These are phyloP conservation scores for Conchocele bisecta DNA, from an alignment of 2,888 invertebrate species.

Conservation along the genomic window DNA sequence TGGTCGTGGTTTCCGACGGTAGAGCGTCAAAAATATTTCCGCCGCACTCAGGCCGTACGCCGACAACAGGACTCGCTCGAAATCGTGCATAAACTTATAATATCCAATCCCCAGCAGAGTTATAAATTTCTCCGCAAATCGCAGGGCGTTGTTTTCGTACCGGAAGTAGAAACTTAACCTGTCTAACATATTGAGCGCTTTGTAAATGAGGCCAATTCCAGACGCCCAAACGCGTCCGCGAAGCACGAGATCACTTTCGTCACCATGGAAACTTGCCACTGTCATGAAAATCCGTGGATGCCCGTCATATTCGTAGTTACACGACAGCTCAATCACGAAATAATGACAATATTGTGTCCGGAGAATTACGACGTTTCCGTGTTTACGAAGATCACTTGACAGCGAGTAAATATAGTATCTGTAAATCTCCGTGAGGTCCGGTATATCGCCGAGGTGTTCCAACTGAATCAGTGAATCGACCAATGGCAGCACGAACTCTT, in stretches of 20 bases:
- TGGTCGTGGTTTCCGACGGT: slow-evolving; percentile 24
- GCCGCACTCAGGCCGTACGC: slow-evolving; percentile 54
- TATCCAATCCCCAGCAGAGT: slow-evolving; percentile 52
- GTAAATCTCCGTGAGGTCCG: slow-evolving; percentile 52
- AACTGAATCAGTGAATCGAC: slow-evolving; percentile 37
- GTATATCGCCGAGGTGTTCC: slow-evolving; percentile 43
- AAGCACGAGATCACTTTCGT: slow-evolving; percentile 46
- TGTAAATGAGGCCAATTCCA: slow-evolving; percentile 51
- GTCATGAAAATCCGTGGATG: slow-evolving; percentile 43
- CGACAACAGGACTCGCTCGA: slow-evolving; percentile 50
- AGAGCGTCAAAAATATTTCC: slow-evolving; percentile 53
- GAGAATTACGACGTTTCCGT: slow-evolving; percentile 45
- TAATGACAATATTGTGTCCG: slow-evolving; percentile 33
- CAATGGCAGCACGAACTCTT: slow-evolving; percentile 40
- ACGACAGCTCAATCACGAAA: slow-evolving; percentile 45
- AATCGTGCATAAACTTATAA: slow-evolving; percentile 45
- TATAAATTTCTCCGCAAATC: slow-evolving; percentile 50
- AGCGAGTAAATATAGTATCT: slow-evolving; percentile 51
- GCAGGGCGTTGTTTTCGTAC: slow-evolving; percentile 47
- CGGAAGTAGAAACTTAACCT: slow-evolving; percentile 53
- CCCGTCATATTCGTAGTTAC: slow-evolving; percentile 52
- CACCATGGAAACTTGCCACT: slow-evolving; percentile 41
- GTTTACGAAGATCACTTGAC: slow-evolving; percentile 30
- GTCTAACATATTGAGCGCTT: slow-evolving; percentile 52
- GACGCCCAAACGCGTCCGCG: slow-evolving; percentile 59